Base-by-base conservation (phyloP, 1,140 invertebrate species). In the Caligus rogercresseyi region DNA sequence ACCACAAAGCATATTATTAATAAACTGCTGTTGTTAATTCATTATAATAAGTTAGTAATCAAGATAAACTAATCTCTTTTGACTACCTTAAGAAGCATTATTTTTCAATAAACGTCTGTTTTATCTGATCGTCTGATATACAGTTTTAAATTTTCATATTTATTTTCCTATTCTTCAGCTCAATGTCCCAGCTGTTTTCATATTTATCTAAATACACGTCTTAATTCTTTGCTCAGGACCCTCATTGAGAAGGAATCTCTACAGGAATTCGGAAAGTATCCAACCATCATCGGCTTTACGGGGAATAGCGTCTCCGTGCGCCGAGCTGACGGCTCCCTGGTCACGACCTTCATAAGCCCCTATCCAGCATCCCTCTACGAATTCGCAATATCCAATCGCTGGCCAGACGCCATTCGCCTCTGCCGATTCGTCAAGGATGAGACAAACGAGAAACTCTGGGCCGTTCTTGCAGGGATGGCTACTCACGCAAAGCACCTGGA, bases 401-500 rank as follows among this genome's bases (percentile, higher is more conserved):
- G 85, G 83, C 78, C 81, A 51, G 84, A 89, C 69, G 86, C 85
- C 7, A 73, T 87, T 13, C 78, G 82, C 61, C n/a, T 63, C 18
- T 63, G 24, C 25, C 21, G 61, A 19, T 63, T 63, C 43, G 61
- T 70, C 1, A 64, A 80, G 80, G 86, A 89, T 69, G 83, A 86
- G 66, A 81, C 80, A 26, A 43, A 43, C 31, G 31, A 7, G 7
- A 43, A 43, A n/a, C 72, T 94, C 16, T 96, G 92, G 91, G 85
- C 89, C 0, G 87, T 86, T 68, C 75, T 95, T 65, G 91, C 90
- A 1, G 86, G 86, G 0, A 77, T 93, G 72, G 83, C 90, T 14
- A 84, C 84, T 55, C 81, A 86, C 67, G 80, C 80, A 53, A 84
- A 82, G 70, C 79, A 89, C 67, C 73, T 94, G 20, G 78, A 82